Evolutionary conservation across 2,113 vertebrate species (phyloP).

Genomic region (Chaenocephalus aceratus): DNA sequence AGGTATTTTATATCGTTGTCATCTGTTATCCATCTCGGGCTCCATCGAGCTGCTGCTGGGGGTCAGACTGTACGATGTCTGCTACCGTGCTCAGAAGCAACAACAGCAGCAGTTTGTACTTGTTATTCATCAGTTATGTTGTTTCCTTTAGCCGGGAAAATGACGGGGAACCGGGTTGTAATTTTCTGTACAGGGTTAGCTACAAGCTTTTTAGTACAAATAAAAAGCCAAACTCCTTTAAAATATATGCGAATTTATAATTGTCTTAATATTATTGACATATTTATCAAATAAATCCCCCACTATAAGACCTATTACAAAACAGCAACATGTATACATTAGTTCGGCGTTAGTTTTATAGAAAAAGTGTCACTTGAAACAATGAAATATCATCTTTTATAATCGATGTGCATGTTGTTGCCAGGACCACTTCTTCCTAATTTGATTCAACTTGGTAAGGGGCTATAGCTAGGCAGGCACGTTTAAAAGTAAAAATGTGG

Average conservation of each 20-base stretch:
- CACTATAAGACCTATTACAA: accelerated
- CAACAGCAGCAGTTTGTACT: background rate
- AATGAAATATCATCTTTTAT: conserved; percentile 16
- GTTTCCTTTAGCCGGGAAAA: background rate
- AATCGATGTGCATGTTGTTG: background rate
- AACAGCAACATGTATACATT: background rate
- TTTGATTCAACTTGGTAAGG: background rate
- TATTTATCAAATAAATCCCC: background rate
- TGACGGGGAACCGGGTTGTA: background rate
- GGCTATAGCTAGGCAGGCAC: background rate
- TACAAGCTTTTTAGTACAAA: background rate
- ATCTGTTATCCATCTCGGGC: conserved; percentile 31
- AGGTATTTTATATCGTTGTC: conserved; percentile 1
- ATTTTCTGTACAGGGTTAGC: background rate
- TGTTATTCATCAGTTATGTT: background rate
- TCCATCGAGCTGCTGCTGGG: conserved; percentile 55
- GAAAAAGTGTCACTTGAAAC: accelerated
- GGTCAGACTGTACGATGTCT: conserved; percentile 48
- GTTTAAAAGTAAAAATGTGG: background rate
- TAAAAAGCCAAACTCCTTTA: conserved; percentile 3
- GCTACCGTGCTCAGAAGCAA: background rate
- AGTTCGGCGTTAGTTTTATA: background rate
- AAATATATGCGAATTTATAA: background rate
- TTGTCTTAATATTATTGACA: background rate
- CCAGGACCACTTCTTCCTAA: background rate